Base-by-base conservation (phyloP, 2,797 vertebrate genomes). In the Hafferia zeledoni region DNA sequence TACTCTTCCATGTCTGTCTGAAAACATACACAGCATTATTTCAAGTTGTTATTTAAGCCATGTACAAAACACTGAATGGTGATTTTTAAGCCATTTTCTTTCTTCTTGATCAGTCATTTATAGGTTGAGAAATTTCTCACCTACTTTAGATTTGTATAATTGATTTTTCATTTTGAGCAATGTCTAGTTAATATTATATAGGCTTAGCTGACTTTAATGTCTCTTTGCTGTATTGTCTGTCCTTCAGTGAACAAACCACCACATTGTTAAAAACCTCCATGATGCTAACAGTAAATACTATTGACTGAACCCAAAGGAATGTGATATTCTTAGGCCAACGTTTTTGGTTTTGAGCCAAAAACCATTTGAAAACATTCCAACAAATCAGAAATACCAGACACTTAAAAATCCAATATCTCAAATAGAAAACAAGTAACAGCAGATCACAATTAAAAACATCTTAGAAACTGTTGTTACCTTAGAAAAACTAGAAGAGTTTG, bases 331-430 rank as follows among this genome's bases (percentile, higher is more conserved):
- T 64, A 79, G 53, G 33, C 25, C 57, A 61, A 52, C n/a, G 31
- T 47, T 49, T 37, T 75, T 65, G 55, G 8, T 13, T 78, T 69
- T 11, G 9, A 79, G 63, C 43, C 61, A 81, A 77, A 71, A 94
- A 77, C 4, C 17, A 4, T 68, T 65, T 78, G 79, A 69, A 90
- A 86, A 50, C 28, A 14, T 75, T 90, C 65, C 85, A 91, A 88
- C 57, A 78, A 80, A 83, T 80, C 85, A 90, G 74, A 89, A 94
- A 82, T 56, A 76, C 23, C 37, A 84, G 70, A 93, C 76, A 46
- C 10, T 85, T 85, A 65, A 87, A 90, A 76, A 41, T 35, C 27
- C n/a, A 43, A 5, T 72, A 49, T 86, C 50, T 83, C 69, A 49
- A 81, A 79, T 13, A 61, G 10, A 74, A 88, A 93, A 78, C 43